Evolutionary conservation across 2,797 vertebrate genomes (phyloP), one percentile per base, ranked within the genome.

Genomic region (Pempheris klunzingeri): DNA sequence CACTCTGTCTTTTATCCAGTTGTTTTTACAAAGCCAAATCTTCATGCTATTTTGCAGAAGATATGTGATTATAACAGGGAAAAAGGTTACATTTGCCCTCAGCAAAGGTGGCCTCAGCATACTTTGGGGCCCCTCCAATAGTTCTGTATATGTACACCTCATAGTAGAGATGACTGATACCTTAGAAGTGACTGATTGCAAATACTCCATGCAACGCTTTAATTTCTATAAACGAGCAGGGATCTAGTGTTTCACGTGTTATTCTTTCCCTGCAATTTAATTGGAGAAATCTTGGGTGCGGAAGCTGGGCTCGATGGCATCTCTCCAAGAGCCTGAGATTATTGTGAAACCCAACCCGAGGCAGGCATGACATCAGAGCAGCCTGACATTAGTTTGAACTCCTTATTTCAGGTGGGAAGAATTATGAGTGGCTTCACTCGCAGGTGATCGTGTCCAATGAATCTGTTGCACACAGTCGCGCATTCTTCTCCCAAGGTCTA

Each of bases 281-380:
- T 92, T 89, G 87, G 84, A 75, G 87, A 88, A 87, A 82, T 78
- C 83, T 78, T 74, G 74, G 84, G 85, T 24, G 88, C 62, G 64
- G 90, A 91, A 90, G 91, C 87, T 12, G 72, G 82, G 62, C 82
- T 59, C 11, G 13, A 71, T 91, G 90, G 91, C 92, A 83, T 87
- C 74, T 30, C 59, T 92, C 91, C 90, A 92, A 91, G 74, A 80
- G 79, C 73, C 71, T 4, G 84, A 86, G 92, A 94, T 92, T 93
- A 94, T 93, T 93, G 90, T 95, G 92, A 94, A 94, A 94, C 80
- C 44, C 80, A 90, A 94, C 71, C 83, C 63, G 44, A 72, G 81
- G 88, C 89, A 89, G 87, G 87, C 89, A 87, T 94, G 93, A 94
- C 93, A 95, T 94, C 93, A 94, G 93, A 94, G 92, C 61, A 8